These are phyloP conservation scores for Ips typographus DNA, from an alignment of 1,140 invertebrate genomes.

Conservation along the genomic window DNA sequence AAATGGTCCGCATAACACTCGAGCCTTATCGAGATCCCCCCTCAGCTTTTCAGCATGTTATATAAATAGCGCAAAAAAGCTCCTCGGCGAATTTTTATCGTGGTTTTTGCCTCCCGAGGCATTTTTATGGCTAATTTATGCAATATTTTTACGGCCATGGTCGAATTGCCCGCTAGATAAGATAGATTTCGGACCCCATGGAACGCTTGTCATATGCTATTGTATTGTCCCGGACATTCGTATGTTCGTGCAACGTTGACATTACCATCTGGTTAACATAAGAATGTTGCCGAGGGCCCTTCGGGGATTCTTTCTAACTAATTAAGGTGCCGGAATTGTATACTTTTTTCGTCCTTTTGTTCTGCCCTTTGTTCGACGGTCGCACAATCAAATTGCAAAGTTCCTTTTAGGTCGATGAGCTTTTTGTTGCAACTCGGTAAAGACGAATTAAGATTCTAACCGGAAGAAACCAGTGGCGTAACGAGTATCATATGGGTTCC, in stretches of 20 bases:
- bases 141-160: conserved; percentile 19
- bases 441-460: too few species aligned
- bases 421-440: conserved; percentile 1
- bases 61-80: conserved; percentile 29
- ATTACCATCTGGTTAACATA: neutral
- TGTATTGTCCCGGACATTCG: neutral
- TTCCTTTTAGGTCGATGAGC: conserved; percentile 25
- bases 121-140: conserved; percentile 33
- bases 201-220: neutral
- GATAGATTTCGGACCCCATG: conserved; percentile 11
- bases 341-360: conserved; percentile 15
- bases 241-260: neutral
- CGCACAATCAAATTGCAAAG: conserved; percentile 18
- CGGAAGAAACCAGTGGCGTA: too few species aligned
- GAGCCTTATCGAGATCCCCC: conserved; percentile 26
- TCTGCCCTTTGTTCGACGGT: conserved; percentile 4
- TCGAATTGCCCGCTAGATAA: conserved; percentile 19
- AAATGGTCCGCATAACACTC: conserved; percentile 45
- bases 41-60: conserved; percentile 32
- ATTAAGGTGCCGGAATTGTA: conserved; percentile 14
- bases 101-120: conserved; percentile 23
- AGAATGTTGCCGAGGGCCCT: neutral
- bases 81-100: conserved; percentile 22
- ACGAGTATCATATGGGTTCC: too few species aligned
- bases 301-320: conserved; percentile 11